These are phyloP conservation scores for Benitochromis conjunctus DNA, from an alignment of 2,113 vertebrate species.

Conservation along the genomic window DNA sequence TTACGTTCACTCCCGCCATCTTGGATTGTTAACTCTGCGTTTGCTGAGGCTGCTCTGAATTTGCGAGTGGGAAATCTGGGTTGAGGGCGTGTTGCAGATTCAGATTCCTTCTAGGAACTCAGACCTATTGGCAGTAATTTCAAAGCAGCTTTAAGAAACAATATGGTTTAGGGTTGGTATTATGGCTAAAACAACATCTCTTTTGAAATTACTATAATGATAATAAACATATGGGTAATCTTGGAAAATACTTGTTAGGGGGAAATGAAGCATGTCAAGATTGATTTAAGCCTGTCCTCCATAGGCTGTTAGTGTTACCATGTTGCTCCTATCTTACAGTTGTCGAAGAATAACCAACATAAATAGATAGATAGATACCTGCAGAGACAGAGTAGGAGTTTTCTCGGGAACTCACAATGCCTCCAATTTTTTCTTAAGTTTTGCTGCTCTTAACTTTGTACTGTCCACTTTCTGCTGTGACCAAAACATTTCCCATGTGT, in stretches of 20 bases:
- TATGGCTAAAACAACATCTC: background rate
- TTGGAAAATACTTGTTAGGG: background rate
- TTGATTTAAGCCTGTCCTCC: background rate
- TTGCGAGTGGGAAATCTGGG: background rate
- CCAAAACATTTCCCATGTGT: too few species aligned
- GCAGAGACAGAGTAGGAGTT: background rate
- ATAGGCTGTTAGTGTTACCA: background rate
- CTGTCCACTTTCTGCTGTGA: too few species aligned
- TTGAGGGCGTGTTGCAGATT: background rate
- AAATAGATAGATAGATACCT: background rate
- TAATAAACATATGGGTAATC: background rate
- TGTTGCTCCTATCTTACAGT: background rate
- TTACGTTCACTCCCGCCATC: background rate
- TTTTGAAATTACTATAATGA: background rate
- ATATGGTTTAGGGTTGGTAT: background rate
- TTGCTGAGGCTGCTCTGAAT: background rate
- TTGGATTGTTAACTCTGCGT: background rate
- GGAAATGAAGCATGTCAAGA: background rate
- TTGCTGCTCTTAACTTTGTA: too few species aligned
- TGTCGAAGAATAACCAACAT: background rate
- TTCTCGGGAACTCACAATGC: background rate
- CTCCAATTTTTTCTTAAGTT: too few species aligned
- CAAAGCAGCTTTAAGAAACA: background rate
- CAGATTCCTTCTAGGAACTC: background rate
- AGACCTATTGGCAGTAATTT: background rate